Percentiles rank a stretch among this genome's conserved stretches.
These are phyloP conservation scores for Aphodius granarius DNA, from an alignment of 2,888 invertebrate species.

Conservation along the genomic window DNA sequence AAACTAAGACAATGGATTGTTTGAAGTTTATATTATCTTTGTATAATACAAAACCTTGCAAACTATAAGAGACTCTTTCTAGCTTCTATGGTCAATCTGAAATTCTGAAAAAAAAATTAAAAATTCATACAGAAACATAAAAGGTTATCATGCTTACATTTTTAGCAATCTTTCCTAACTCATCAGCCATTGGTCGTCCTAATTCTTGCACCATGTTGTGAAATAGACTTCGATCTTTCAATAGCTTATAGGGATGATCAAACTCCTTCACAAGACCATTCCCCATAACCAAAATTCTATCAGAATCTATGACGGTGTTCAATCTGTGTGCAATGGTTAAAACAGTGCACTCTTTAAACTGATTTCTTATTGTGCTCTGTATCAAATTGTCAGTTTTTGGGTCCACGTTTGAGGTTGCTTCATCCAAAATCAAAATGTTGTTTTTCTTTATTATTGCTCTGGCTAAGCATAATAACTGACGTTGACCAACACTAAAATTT, in stretches of 20 bases:
- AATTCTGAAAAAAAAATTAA: constrained; percentile 18
- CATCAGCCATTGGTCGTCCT: constrained; percentile 22
- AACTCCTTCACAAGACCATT: constrained; percentile 73
- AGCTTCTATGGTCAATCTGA: constrained; percentile 6
- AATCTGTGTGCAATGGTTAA: constrained; percentile 80
- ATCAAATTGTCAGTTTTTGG: constrained; percentile 55
- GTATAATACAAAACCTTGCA: no score
- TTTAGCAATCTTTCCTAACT: constrained; percentile 59
- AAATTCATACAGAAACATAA: not conserved
- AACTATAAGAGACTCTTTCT: no score
- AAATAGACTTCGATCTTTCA: constrained; percentile 48
- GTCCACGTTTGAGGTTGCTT: constrained; percentile 59
- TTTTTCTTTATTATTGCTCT: constrained; percentile 56
- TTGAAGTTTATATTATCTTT: no score
- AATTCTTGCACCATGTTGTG: constrained; percentile 28
- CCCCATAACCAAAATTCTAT: constrained; percentile 76
- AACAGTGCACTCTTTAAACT: constrained; percentile 74
- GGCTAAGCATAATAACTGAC: constrained; percentile 59
- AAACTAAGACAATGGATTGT: no score
- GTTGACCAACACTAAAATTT: constrained; percentile 58
- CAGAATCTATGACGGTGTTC: constrained; percentile 82
- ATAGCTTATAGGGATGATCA: constrained; percentile 69
- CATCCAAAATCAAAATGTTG: constrained; percentile 57
- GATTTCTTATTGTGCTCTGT: constrained; percentile 66
- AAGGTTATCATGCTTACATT: constrained; percentile 40